phyloP scores from a whole-genome alignment of 2,888 invertebrate genomes.

The Xanthia togata region DNA sequence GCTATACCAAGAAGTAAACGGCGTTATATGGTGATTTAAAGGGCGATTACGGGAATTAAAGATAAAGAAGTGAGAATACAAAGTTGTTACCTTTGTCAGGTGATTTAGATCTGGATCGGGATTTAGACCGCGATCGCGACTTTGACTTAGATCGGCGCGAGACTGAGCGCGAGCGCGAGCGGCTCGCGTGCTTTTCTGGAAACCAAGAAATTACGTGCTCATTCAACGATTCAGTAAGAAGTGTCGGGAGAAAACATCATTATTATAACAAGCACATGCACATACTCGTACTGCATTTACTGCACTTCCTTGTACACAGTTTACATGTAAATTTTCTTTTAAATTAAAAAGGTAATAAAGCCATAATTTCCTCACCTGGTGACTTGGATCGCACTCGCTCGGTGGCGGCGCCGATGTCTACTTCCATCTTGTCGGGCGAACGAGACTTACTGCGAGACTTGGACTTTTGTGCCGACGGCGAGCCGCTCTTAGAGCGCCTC shows the following conservation, averaged over 20 bases:
- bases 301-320: neutral
- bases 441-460: conserved; percentile 58
- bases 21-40: neutral
- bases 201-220: neutral
- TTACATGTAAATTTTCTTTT: neutral
- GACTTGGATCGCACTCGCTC: conserved; percentile 64
- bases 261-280: neutral
- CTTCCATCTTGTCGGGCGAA: conserved; percentile 72
- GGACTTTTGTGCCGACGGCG: conserved; percentile 40
- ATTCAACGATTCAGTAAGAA: neutral
- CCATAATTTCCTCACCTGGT: conserved; percentile 61
- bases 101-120: conserved; percentile 56
- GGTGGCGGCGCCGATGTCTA: conserved; percentile 67
- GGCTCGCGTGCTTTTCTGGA: conserved; percentile 68
- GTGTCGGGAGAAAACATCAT: neutral
- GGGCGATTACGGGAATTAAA: neutral
- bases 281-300: neutral
- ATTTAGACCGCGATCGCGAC: conserved; percentile 58
- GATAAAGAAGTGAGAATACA: neutral
- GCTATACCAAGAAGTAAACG: neutral
- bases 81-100: conserved; percentile 42
- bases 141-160: conserved; percentile 68
- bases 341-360: neutral
- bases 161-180: conserved; percentile 72
- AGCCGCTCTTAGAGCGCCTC: conserved; percentile 29